Base-by-base conservation (phyloP, 2,113 vertebrate genomes). In the Uropsilus gracilis region DNA sequence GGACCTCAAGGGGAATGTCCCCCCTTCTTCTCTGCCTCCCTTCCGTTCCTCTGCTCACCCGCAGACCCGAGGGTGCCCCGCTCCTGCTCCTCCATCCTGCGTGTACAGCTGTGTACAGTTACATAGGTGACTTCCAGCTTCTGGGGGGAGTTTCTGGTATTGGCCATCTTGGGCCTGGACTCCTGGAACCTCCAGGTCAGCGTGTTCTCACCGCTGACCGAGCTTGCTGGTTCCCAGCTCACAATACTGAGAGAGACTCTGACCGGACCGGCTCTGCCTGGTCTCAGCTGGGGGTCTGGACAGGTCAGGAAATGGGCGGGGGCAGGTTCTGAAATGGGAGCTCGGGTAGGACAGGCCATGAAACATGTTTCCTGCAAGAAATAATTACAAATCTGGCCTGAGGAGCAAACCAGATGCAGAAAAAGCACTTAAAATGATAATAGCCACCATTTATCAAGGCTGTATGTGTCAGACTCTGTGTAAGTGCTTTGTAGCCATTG, bases 391-490 rank as follows among this genome's bases (percentile, higher is more conserved):
- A 71, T n/a, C 71, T 80, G 66, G 28, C 37, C 90, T 18, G n/a
- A 59, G 86, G 90, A 66, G 39, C 66, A 28, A 66, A 44, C 24
- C 22, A 1, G 86, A 46, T 55, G 37, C 1, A 0, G 32, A 37
- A 92, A 92, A 75, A 83, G 20, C 64, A 72, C 48, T 88, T 71
- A 50, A 91, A 85, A 55, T 76, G 37, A 30, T 53, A 78, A 48
- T 24, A 55, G 89, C 7, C 16, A 69, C 57, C 20, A 4, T 53
- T 94, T 81, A 61, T 28, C 48, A 78, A n/a, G 64, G 8, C 13
- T 44, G 37, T 42, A 26, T 68, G 32, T 28, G 22, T 85, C 78
- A 80, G 72, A 46, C 14, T 34, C 37, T 39, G 13, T 59, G 20
- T 37, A 90, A 77, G 34, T 4, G 4, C 24, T 82, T 59, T 86